A percentile compares a stretch with the other conserved stretches of the same genome.
phyloP scores from a whole-genome alignment of 2,113 vertebrate species.

The Bos javanicus region DNA sequence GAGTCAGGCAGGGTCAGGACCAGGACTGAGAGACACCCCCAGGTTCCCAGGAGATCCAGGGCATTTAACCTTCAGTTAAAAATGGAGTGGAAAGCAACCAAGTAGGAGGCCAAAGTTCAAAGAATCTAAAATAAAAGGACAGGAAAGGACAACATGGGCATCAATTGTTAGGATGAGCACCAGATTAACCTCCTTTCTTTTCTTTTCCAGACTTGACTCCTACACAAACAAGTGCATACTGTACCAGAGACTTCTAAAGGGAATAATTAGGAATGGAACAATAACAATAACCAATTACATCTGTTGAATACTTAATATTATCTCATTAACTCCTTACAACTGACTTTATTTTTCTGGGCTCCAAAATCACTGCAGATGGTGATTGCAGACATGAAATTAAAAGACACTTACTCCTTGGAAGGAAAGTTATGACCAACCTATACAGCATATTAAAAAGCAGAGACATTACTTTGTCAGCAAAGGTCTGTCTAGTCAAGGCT shows the following conservation, averaged over 20 bases:
- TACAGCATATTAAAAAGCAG: no score
- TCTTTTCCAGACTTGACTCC: background rate
- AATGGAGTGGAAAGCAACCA: background rate
- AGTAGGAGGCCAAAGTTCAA: background rate
- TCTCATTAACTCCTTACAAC: background rate
- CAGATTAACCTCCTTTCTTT: background rate
- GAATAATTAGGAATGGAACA: background rate
- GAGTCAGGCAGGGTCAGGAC: background rate
- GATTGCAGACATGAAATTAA: no score
- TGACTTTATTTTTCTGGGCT: no score
- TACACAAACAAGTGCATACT: background rate
- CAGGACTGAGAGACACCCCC: background rate
- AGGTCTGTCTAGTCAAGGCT: no score
- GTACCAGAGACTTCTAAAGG: background rate
- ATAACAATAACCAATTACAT: background rate
- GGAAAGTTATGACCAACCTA: no score
- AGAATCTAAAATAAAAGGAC: background rate
- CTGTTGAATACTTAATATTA: background rate
- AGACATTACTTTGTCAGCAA: no score
- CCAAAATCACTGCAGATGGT: no score
- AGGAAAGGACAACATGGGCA: background rate
- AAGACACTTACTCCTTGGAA: no score
- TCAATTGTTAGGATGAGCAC: background rate
- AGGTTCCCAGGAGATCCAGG: background rate
- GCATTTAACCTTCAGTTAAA: background rate